phyloP scores from a whole-genome alignment of 2,113 vertebrate genomes.

The Gobio gobio region DNA sequence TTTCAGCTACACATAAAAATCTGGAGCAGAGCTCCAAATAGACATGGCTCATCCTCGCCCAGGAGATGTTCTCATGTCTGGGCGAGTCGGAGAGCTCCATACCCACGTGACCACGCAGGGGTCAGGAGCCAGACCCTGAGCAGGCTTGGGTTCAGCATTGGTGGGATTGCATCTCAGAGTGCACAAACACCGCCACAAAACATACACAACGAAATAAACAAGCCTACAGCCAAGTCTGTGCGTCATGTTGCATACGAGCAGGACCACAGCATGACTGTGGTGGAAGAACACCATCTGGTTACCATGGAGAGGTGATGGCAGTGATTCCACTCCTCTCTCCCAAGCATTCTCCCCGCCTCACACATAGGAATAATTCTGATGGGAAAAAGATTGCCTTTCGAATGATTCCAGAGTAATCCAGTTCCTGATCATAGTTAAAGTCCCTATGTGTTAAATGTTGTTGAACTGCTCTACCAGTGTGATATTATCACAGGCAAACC shows the following conservation, averaged over 20 bases:
- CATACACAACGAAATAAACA: conserved; percentile 44
- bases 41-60: conserved; percentile 54
- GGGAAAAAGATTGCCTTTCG: neutral
- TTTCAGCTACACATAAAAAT: conserved; percentile 77
- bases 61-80: conserved; percentile 38
- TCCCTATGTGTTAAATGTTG: neutral
- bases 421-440: neutral
- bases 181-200: conserved; percentile 11
- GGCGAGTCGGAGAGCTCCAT: conserved; percentile 13
- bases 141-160: neutral
- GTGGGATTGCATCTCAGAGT: neutral
- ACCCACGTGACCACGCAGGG: neutral
- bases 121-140: neutral
- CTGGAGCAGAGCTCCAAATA: conserved; percentile 56
- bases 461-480: neutral
- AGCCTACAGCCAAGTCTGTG: conserved; percentile 29
- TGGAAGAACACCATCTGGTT: conserved; percentile 46
- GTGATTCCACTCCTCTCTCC: conserved; percentile 9
- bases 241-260: conserved; percentile 45
- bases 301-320: conserved; percentile 38
- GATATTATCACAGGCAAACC: neutral
- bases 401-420: conserved; percentile 8
- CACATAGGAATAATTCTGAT: conserved; percentile 24
- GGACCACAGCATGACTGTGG: conserved; percentile 45
- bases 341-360: neutral